Evolutionary conservation across 2,113 vertebrate genomes (phyloP), one percentile per base, ranked within the genome.

Genomic region (Setophaga kirtlandii): DNA sequence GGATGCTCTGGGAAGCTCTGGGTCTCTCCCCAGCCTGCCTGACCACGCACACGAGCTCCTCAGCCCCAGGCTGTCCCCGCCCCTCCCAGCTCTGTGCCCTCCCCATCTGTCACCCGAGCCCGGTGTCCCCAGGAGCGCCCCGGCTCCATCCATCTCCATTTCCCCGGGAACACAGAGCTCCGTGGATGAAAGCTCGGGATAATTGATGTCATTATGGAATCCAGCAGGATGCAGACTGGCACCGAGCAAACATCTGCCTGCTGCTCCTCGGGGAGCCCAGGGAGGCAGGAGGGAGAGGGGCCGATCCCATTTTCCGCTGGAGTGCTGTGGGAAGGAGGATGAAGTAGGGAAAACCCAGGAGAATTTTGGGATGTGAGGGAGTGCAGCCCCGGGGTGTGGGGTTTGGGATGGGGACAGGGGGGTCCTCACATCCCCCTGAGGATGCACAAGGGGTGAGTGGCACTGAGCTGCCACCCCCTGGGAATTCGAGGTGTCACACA

Each of bases 171-270:
- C 9, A 0, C 35, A 0, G 70, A 59, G 87, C 94, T 84, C 87
- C 18, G 25, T 15, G 93, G 84, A 73, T 96, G 95, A 87, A 22
- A 85, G 94, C 91, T 33, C 0, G 33, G 89, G 87, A 77, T 94
- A 95, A 96, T 93, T 85, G 96, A 77, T 35, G 41, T 44, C 4
- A 85, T 83, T 17, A 83, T 11, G 3, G 63, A 21, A 91, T 95
- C 23, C 93, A 95, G 96, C 93, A 52, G 91, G 94, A 94, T 3
- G 78, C 91, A 37, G 87, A 69, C 55, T 47, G 93, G 80, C 78
- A 83, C 70, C 12, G 93, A 85, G 84, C 71, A 65, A 96, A 96
- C 95, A 96, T 95, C 94, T 96, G 95, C 89, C 91, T 6, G 6
- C 83, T 23, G 65, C 87, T 93, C 77, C 87, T 91, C 65, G 0